Conservation (phyloP, 2,797 vertebrate genomes). For the Rhinella marina region DNA sequence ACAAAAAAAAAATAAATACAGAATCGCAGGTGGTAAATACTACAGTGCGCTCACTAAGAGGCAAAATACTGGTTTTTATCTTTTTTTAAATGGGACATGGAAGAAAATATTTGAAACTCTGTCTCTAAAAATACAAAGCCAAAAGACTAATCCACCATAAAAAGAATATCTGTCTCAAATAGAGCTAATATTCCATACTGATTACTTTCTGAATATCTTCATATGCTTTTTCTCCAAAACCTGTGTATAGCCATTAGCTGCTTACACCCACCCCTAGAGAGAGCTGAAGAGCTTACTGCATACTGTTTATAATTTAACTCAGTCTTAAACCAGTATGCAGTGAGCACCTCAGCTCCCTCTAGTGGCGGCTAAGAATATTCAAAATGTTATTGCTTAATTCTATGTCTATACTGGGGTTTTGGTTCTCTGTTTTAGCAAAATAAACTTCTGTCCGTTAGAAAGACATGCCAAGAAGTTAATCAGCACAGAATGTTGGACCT, state of each 20-base stretch:
- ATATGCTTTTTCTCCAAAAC: too few species aligned
- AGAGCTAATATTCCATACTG: neutral
- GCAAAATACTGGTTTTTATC: neutral
- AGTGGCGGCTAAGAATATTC: too few species aligned
- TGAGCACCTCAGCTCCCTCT: neutral
- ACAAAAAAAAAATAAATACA: constrained; percentile 22
- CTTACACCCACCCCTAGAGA: neutral
- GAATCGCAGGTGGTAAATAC: constrained; percentile 12
- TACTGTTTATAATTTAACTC: neutral
- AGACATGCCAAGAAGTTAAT: too few species aligned
- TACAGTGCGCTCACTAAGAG: neutral
- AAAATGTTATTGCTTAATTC: too few species aligned
- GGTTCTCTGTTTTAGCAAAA: neutral
- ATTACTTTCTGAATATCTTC: too few species aligned
- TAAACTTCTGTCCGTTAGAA: too few species aligned
- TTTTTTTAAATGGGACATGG: neutral
- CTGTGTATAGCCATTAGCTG: too few species aligned
- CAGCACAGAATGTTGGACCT: too few species aligned
- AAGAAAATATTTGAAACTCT: neutral
- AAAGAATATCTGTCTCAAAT: neutral
- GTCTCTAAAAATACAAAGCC: neutral
- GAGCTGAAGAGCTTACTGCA: neutral
- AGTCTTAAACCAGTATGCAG: neutral
- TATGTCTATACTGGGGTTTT: too few species aligned
- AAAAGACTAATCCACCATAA: neutral